Evolutionary conservation across 2,888 invertebrate genomes (phyloP), one percentile per base, ranked within the genome.

Genomic region (Hirtodrosophila confusa): DNA sequence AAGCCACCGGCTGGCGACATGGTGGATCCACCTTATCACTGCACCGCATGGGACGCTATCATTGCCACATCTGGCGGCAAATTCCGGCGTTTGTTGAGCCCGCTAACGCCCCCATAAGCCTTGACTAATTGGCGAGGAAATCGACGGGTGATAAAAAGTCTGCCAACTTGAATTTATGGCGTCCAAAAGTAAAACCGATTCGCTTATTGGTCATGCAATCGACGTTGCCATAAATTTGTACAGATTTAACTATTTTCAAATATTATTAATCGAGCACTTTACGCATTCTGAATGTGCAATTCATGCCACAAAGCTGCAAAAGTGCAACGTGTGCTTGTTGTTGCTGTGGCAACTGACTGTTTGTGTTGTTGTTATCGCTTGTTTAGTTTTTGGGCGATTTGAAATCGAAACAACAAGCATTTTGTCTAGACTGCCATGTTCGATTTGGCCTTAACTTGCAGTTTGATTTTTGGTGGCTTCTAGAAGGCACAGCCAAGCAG

Each of bases 111-210:
- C 49, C 47, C 71, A 80, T 68, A 78, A 84, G 82, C 82, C 78
- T 75, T 80, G 78, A 86, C 82, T 82, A 82, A 82, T 82, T 82
- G 82, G 56, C 85, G 63, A 80, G 74, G 47, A 77, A 86, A 86
- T 86, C 61, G 65, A 55, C 61, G 61, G 44, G 39, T 48, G 68
- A 76, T 74, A 78, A 69, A 71, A 50, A 35, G 51, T 44, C 79
- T 45, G 48, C 60, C 49, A 29, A 39, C 29, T 58, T 53, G 48
- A 64, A 75, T 72, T 75, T 60, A 48, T 65, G 72, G 75, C 72
- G 72, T 49, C 75, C 3, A 31, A 39, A 8, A 17, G 6, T 27
- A 44, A 36, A 56, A 65, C 50, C 55, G 55, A 55, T 53, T 75
- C 48, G 37, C 41, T 62, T 62, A 68, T 62, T 36, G 37, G 58